Evolutionary conservation across 2,888 invertebrate species (phyloP).

Genomic region (Leptinotarsa tumamoca): DNA sequence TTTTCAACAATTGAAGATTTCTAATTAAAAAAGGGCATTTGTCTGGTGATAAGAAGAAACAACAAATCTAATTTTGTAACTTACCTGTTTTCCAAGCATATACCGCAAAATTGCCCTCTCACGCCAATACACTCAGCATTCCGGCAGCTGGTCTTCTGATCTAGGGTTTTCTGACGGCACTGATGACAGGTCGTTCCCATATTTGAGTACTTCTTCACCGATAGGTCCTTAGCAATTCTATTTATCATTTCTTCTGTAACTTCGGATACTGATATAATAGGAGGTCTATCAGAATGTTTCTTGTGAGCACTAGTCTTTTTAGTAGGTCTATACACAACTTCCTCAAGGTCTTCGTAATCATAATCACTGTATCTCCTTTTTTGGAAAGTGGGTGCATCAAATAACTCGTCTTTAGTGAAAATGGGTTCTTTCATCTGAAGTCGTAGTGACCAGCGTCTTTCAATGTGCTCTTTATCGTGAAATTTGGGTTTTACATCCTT

Average conservation of each 20-base stretch:
- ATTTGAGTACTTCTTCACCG: conserved; percentile 42
- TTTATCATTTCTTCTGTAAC: conserved; percentile 57
- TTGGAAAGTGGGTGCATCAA: conserved; percentile 43
- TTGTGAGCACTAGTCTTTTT: conserved; percentile 34
- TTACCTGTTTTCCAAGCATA: conserved; percentile 69
- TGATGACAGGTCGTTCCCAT: conserved; percentile 71
- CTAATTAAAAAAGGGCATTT: no score
- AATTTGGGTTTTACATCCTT: conserved; percentile 47
- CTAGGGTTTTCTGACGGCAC: conserved; percentile 72
- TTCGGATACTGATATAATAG: conserved; percentile 59
- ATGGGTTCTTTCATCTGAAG: conserved; percentile 54
- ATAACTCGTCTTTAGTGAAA: conserved; percentile 49
- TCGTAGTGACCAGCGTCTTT: conserved; percentile 55
- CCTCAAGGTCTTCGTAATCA: conserved; percentile 46
- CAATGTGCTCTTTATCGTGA: conserved; percentile 42
- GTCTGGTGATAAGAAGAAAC: no score
- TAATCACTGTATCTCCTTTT: conserved; percentile 39
- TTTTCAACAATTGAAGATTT: no score
- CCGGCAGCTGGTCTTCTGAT: conserved; percentile 72
- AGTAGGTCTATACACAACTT: conserved; percentile 45
- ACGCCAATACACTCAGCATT: conserved; percentile 69
- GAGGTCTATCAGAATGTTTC: conserved; percentile 51
- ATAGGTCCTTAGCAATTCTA: conserved; percentile 40
- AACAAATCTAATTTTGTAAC: conserved; percentile 4
- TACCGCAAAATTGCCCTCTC: conserved; percentile 72